Evolutionary conservation across 2,888 invertebrate species (phyloP).

Genomic region (Trissolcus japonicus): DNA sequence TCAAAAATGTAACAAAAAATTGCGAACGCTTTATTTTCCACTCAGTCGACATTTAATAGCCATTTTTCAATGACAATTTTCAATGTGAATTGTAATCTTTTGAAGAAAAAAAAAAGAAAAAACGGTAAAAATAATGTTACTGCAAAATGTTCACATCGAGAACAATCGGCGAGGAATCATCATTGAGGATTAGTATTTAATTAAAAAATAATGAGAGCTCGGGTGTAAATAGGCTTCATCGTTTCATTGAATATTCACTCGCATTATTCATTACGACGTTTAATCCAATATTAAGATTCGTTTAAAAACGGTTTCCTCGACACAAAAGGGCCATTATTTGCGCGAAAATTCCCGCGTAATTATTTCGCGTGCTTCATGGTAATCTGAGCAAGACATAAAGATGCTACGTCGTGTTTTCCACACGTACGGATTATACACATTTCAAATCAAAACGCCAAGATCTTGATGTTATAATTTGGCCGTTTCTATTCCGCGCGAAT

Average conservation of each 20-base stretch:
- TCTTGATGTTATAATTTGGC: slow-evolving; percentile 12
- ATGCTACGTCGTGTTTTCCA: slow-evolving; percentile 28
- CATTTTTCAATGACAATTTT: too few species aligned
- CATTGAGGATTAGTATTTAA: slow-evolving; percentile 42
- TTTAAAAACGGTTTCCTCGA: slow-evolving; percentile 36
- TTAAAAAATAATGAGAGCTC: slow-evolving; percentile 42
- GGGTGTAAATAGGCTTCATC: slow-evolving; percentile 40
- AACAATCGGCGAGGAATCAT: slow-evolving; percentile 13
- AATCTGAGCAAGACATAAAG: slow-evolving; percentile 38
- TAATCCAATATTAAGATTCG: slow-evolving; percentile 38
- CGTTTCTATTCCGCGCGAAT: slow-evolving; percentile 30
- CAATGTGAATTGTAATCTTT: too few species aligned
- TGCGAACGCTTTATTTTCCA: too few species aligned
- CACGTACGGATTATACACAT: slow-evolving; percentile 19
- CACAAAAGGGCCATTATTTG: slow-evolving; percentile 39
- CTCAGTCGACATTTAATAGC: too few species aligned
- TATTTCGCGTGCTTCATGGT: slow-evolving; percentile 53
- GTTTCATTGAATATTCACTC: slow-evolving; percentile 45
- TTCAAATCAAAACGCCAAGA: slow-evolving; percentile 29
- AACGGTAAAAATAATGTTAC: too few species aligned
- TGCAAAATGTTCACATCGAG: slow-evolving; percentile 1
- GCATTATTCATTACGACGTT: slow-evolving; percentile 39
- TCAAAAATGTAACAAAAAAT: slow-evolving; percentile 1
- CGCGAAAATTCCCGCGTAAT: slow-evolving; percentile 42
- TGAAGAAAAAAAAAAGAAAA: too few species aligned